These are phyloP conservation scores for Macrotrachela quadricornifera DNA, from an alignment of 1,140 invertebrate genomes.

Conservation along the genomic window DNA sequence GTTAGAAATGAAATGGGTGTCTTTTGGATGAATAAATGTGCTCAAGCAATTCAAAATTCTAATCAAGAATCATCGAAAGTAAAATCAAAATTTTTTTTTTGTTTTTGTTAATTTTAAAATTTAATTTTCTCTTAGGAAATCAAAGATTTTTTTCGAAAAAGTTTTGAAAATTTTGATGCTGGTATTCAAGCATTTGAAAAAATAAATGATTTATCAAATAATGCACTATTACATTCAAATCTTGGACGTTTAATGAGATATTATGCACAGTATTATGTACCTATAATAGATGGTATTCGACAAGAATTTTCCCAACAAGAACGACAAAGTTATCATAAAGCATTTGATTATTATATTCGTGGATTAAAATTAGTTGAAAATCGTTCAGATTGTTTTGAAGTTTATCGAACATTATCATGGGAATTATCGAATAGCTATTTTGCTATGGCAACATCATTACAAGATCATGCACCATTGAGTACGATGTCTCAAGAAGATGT, in stretches of 20 bases:
- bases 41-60: constrained; percentile 17
- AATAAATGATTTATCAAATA: constrained; percentile 49
- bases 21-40: constrained; percentile 51
- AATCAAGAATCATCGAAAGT: no score
- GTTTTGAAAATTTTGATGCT: constrained; percentile 24
- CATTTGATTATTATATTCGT: constrained; percentile 1
- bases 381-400: no score
- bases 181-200: constrained; percentile 43
- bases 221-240: constrained; percentile 56
- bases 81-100: no score
- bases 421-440: constrained; percentile 59
- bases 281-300: constrained; percentile 12
- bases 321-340: constrained; percentile 37
- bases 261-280: constrained; percentile 42
- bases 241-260: constrained; percentile 52
- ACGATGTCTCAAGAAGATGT: constrained; percentile 15
- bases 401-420: constrained; percentile 32
- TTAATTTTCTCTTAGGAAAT: constrained; percentile 6
- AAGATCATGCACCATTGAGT: constrained; percentile 42
- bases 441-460: constrained; percentile 50
- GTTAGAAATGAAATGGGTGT: constrained; percentile 60
- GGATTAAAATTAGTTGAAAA: no score
- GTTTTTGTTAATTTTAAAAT: neutral
- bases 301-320: constrained; percentile 34
- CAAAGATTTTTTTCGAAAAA: constrained; percentile 1